A percentile compares a stretch with the other conserved stretches of the same genome.
Conservation (phyloP, 2,888 invertebrate species). For the Perizoma affinitatum region DNA sequence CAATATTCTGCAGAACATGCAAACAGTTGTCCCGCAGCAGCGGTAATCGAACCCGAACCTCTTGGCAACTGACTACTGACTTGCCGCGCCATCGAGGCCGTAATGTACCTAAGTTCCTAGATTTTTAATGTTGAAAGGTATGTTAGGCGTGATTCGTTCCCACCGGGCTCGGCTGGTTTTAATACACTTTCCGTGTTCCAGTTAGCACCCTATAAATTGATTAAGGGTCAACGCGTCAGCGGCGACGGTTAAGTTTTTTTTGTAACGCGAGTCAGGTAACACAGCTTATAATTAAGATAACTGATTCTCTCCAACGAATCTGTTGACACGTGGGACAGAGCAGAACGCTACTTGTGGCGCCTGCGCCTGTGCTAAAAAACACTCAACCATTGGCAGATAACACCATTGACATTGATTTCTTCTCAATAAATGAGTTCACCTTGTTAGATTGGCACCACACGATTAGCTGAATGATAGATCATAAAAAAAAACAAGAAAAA, state of each 20-base stretch:
- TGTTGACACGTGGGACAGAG: not conserved
- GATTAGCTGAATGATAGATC: no score
- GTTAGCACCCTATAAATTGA: conserved; percentile 84
- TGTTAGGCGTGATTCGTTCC: conserved; percentile 72
- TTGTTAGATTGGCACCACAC: no score
- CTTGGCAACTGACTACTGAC: no score
- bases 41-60: no score
- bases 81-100: not conserved
- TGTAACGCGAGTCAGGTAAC: conserved; percentile 69
- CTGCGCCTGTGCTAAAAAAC: no score
- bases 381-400: no score
- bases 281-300: conserved; percentile 24
- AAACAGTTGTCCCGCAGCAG: no score
- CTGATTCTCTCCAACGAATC: conserved; percentile 24
- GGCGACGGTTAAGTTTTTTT: conserved; percentile 76
- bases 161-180: conserved; percentile 65
- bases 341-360: no score
- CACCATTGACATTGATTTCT: no score
- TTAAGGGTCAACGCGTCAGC: conserved; percentile 77
- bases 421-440: no score
- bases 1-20: no score
- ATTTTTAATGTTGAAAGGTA: conserved; percentile 37
- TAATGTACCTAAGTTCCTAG: conserved; percentile 24
- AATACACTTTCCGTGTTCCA: conserved; percentile 84
- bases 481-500: no score